Base-by-base conservation (phyloP, 2,888 invertebrate species). In the Hirtodrosophila alboralis region DNA sequence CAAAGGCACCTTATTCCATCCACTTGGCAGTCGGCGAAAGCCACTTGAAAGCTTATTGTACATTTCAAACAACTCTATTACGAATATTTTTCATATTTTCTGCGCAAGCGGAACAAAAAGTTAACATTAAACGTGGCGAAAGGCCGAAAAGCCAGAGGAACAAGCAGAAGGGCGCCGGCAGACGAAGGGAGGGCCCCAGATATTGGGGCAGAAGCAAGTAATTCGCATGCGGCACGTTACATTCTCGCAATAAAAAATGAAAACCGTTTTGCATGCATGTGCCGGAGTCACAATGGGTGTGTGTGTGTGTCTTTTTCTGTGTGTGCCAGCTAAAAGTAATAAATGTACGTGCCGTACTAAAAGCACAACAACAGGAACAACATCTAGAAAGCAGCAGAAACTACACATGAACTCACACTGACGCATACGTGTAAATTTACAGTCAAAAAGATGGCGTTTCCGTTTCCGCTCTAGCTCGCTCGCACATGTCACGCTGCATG, bases 21-120 rank as follows among this genome's bases (percentile, higher is more conserved):
- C 58, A 37, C 36, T 58, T 63, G 68, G 67, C 67, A 63, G 76
- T 60, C 54, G 54, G 48, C 53, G 67, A 69, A n/a, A 75, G 75
- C 71, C 75, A 83, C 83, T 80, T 77, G 77, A 80, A 72, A 66
- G 74, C 79, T 83, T 84, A 84, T 83, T 78, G 85, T 83, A 83
- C 77, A 84, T 85, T 84, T 83, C 81, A 78, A 79, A 86, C 86
- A 86, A 86, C 85, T 86, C 86, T 86, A 86, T 86, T 86, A 86
- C 85, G 85, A 86, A 86, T 86, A 85, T 86, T 86, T 86, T 86
- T 84, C 80, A 84, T 78, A 84, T 86, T 86, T 85, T 58, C 70
- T 57, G 72, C 58, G 61, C 68, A 70, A 41, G 34, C 45, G 53
- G 54, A 51, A 56, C 65, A 65, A 80, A 75, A 76, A 71, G 83